Evolutionary conservation across 2,888 invertebrate genomes (phyloP).

Genomic region (Augiades crinisus): DNA sequence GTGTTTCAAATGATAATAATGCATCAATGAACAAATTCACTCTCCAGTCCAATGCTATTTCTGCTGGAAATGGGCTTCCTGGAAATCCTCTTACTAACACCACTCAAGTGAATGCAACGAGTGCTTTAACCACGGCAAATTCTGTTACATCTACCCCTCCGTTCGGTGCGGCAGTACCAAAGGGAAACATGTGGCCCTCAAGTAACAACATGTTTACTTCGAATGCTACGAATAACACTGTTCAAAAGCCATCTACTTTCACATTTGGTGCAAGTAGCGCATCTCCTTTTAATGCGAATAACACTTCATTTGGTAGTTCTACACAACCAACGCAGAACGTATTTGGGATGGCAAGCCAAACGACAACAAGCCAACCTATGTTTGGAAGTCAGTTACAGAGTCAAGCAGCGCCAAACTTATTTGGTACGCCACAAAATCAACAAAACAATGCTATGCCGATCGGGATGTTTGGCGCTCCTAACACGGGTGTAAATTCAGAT

Average conservation of each 20-base stretch:
- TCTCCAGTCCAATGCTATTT: constrained; percentile 24
- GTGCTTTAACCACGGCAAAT: constrained; percentile 31
- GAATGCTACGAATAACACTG: constrained; percentile 38
- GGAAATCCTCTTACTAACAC: constrained; percentile 24
- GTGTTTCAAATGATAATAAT: constrained; percentile 31
- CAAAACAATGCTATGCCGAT: constrained; percentile 37
- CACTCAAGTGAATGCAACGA: constrained; percentile 1
- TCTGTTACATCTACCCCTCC: constrained; percentile 29
- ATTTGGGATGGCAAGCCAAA: constrained; percentile 50
- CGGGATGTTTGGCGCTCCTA: constrained; percentile 49
- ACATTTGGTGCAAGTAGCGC: constrained; percentile 52
- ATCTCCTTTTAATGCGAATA: constrained; percentile 43
- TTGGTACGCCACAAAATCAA: constrained; percentile 44
- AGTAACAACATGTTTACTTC: constrained; percentile 46
- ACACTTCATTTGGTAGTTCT: constrained; percentile 40
- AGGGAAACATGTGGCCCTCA: constrained; percentile 54
- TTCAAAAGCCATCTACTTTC: constrained; percentile 50
- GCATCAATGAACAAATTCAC: constrained; percentile 32
- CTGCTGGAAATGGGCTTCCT: constrained; percentile 11
- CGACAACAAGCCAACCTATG: constrained; percentile 40
- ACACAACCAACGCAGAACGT: constrained; percentile 37
- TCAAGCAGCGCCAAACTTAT: constrained; percentile 44
- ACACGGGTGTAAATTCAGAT: constrained; percentile 38
- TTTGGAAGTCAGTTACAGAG: constrained; percentile 45
- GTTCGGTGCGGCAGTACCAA: constrained; percentile 46